Conservation (phyloP, 2,113 vertebrate species). For the Pica pica region DNA sequence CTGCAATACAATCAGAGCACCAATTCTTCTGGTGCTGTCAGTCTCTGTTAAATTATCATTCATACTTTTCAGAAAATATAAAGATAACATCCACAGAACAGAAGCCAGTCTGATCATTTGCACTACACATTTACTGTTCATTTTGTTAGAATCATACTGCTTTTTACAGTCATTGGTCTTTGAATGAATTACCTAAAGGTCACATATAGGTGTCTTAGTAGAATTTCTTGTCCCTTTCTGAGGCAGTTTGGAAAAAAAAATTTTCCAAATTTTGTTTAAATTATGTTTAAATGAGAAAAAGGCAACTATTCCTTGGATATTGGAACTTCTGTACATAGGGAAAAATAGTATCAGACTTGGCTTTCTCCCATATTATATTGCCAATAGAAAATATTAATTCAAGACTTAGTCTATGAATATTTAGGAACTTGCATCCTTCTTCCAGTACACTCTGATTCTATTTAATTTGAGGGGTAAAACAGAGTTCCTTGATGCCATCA, state of each 20-base stretch:
- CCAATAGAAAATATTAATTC: not conserved
- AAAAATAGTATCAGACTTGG: not conserved
- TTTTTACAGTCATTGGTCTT: not conserved
- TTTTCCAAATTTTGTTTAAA: too few species aligned
- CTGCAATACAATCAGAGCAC: not conserved
- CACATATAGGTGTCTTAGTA: not conserved
- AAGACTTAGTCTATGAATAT: not conserved
- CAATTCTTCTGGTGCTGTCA: not conserved
- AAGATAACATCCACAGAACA: not conserved
- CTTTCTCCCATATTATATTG: not conserved
- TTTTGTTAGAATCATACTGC: not conserved
- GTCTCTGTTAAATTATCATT: not conserved
- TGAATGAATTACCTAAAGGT: not conserved
- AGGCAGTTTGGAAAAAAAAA: not conserved
- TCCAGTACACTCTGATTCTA: not conserved
- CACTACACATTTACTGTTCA: not conserved
- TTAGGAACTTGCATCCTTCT: not conserved
- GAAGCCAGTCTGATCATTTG: not conserved
- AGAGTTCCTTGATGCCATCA: not conserved
- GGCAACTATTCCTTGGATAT: not conserved
- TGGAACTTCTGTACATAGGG: not conserved
- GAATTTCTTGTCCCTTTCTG: not conserved
- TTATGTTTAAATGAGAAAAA: not conserved
- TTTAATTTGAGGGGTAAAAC: not conserved
- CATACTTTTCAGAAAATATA: not conserved